Evolutionary conservation across 2,113 vertebrate species (phyloP).

Genomic region (Megaleporinus macrocephalus): DNA sequence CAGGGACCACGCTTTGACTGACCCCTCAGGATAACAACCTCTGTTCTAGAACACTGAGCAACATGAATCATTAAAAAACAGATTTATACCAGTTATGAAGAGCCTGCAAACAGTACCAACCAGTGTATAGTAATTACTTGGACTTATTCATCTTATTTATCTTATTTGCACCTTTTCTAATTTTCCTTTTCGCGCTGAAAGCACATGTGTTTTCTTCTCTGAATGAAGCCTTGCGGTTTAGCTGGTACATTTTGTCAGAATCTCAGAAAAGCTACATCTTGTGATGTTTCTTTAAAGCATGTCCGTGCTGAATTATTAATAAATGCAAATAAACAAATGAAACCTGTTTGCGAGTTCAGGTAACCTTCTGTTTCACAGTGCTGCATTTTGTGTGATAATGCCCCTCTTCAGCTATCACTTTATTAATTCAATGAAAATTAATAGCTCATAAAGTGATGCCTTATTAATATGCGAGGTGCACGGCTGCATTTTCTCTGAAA

Average conservation of each 20-base stretch:
- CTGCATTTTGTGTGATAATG: conserved; percentile 5
- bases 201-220: too few species aligned
- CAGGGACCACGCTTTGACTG: too few species aligned
- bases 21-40: too few species aligned
- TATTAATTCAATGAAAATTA: conserved; percentile 23
- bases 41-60: too few species aligned
- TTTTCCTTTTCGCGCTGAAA: too few species aligned
- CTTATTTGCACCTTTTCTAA: too few species aligned
- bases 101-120: too few species aligned
- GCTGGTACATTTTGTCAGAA: background rate
- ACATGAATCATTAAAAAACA: too few species aligned
- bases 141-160: too few species aligned
- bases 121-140: too few species aligned
- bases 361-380: background rate
- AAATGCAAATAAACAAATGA: background rate
- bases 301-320: background rate
- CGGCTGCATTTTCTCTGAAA: conserved; percentile 19
- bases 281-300: background rate
- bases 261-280: background rate
- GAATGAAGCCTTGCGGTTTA: too few species aligned
- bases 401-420: background rate
- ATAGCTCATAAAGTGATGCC: conserved; percentile 10
- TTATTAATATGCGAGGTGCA: conserved; percentile 35
- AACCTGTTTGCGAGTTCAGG: background rate
- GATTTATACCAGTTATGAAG: too few species aligned